Conservation (phyloP, 2,797 vertebrate genomes). For the Sarcoramphus papa region DNA sequence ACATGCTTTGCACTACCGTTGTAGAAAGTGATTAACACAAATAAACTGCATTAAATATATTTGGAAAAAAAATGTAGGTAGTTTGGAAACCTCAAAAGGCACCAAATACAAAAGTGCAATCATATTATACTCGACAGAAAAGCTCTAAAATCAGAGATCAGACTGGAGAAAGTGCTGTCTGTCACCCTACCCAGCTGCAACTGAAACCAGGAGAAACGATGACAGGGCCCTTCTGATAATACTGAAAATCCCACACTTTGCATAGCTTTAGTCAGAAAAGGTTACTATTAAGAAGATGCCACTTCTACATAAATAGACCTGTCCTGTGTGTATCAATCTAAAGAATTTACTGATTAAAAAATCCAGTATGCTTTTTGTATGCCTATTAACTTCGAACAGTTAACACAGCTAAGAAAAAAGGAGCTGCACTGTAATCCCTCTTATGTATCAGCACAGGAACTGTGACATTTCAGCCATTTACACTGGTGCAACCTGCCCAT, state of each 20-base stretch:
- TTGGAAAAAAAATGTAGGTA: background rate
- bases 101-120: background rate
- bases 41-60: background rate
- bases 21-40: background rate
- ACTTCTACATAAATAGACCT: background rate
- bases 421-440: background rate
- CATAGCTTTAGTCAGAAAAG: background rate
- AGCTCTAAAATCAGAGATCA: background rate
- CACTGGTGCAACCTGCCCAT: background rate
- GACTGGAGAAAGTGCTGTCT: background rate
- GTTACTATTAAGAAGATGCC: background rate
- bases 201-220: background rate
- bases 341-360: background rate
- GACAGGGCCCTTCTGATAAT: background rate
- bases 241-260: background rate
- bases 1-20: background rate
- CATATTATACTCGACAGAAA: background rate
- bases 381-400: background rate
- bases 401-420: background rate
- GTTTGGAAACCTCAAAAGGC: background rate
- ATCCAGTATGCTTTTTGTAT: background rate
- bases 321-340: background rate
- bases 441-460: background rate
- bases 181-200: background rate
- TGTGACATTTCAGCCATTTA: background rate